A percentile compares a stretch with the other conserved stretches of the same genome.
Conservation (phyloP, 2,888 invertebrate species). For the Dasysyrphus albostriatus region DNA sequence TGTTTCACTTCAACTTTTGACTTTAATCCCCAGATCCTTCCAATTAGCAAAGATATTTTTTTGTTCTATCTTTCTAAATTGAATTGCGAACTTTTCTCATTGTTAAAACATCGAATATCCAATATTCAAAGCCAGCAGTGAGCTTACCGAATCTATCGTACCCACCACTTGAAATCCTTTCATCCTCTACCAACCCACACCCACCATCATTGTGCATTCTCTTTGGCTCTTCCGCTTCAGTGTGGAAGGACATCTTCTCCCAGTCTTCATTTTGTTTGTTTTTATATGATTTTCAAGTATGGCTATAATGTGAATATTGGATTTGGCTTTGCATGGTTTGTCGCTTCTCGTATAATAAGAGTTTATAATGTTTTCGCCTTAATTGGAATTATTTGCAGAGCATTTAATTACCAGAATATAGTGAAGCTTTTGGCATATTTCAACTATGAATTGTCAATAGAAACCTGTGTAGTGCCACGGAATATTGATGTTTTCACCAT, state of each 20-base stretch:
- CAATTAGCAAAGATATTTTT: slow-evolving; percentile 56
- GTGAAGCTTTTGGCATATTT: slow-evolving; percentile 36
- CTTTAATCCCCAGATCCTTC: slow-evolving; percentile 49
- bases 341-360: not conserved
- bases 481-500: not conserved
- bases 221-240: not conserved
- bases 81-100: slow-evolving; percentile 60
- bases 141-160: slow-evolving; percentile 33
- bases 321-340: not conserved
- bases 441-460: slow-evolving; percentile 24
- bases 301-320: slow-evolving; percentile 4
- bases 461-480: not conserved
- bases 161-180: slow-evolving; percentile 5
- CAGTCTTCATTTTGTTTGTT: slow-evolving; percentile 1
- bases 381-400: slow-evolving; percentile 59
- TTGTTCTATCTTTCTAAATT: slow-evolving; percentile 36
- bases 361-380: slow-evolving; percentile 39
- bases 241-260: not conserved
- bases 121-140: slow-evolving; percentile 52
- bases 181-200: too few relatives aligned
- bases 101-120: slow-evolving; percentile 58
- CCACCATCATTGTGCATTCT: not conserved
- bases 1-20: slow-evolving; percentile 1
- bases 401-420: slow-evolving; percentile 41
- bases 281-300: not conserved